phyloP scores from a whole-genome alignment of 2,113 vertebrate species.

The Pomatorhinus ruficollis region DNA sequence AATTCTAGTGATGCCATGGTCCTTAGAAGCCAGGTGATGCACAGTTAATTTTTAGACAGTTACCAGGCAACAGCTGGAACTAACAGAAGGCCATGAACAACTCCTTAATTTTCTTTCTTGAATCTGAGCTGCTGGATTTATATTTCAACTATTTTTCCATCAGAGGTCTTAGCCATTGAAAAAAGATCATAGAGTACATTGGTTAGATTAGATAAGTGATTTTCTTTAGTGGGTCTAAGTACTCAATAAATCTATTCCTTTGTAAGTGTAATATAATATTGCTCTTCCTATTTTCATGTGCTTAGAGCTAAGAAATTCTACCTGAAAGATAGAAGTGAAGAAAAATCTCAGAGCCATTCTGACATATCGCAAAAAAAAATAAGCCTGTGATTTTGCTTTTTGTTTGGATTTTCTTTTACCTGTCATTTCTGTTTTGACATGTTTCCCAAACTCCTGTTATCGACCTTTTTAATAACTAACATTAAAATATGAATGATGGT shows the following conservation, averaged over 20 bases:
- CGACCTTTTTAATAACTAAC: background rate
- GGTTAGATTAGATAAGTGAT: constrained; percentile 5
- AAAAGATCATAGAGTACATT: background rate
- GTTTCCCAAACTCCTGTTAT: constrained; percentile 10
- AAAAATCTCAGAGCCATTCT: background rate
- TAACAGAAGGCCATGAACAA: constrained; percentile 18
- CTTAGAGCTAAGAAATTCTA: constrained; percentile 8
- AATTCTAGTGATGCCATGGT: background rate
- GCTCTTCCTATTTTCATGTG: background rate
- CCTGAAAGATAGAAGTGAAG: background rate
- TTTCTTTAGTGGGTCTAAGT: background rate
- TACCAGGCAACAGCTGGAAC: constrained; percentile 56
- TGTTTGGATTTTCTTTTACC: constrained; percentile 33
- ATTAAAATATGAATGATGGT: background rate
- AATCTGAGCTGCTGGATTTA: background rate
- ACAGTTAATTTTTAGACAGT: constrained; percentile 59
- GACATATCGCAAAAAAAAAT: background rate
- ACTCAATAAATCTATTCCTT: background rate
- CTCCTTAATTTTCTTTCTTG: constrained; percentile 6
- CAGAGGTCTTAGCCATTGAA: background rate
- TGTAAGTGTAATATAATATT: background rate
- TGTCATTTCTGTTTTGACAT: constrained; percentile 17
- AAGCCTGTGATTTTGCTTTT: background rate
- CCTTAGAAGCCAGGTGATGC: constrained; percentile 47
- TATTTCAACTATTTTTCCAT: constrained; percentile 14